Evolutionary conservation across 2,888 invertebrate species (phyloP).

Genomic region (Zhuqinia jingwanae): DNA sequence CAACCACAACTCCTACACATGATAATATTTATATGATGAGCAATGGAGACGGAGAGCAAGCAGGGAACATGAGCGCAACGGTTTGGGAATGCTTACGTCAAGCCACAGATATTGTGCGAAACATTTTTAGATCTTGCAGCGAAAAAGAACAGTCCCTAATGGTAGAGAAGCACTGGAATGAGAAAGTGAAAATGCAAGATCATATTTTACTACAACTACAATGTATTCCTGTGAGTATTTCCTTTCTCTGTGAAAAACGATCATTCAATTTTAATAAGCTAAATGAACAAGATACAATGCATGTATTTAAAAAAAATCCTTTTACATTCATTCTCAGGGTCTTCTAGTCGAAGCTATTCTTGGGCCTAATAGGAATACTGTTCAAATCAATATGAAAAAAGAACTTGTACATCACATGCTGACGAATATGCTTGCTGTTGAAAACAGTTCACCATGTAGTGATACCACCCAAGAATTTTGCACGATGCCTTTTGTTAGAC

Average conservation of each 20-base stretch:
- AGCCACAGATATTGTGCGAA: conserved; percentile 59
- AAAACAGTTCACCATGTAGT: neutral
- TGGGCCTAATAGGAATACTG: conserved; percentile 75
- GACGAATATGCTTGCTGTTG: conserved; percentile 20
- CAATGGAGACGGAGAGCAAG: no score
- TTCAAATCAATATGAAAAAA: conserved; percentile 70
- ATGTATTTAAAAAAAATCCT: no score
- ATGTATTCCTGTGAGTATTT: conserved; percentile 56
- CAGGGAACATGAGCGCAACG: no score
- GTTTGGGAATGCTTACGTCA: conserved; percentile 28
- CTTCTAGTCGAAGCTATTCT: conserved; percentile 79
- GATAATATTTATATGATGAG: no score
- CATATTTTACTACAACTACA: neutral
- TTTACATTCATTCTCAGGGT: conserved; percentile 72
- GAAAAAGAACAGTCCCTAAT: conserved; percentile 43
- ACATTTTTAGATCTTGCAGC: conserved; percentile 48
- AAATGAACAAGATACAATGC: no score
- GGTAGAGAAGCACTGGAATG: conserved; percentile 66
- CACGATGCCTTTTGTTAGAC: conserved; percentile 70
- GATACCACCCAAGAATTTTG: neutral
- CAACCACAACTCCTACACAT: neutral
- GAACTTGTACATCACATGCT: conserved; percentile 75
- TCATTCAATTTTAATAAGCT: no score
- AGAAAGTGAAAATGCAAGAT: conserved; percentile 22
- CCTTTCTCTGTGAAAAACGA: no score